Conservation (phyloP, 2,113 vertebrate species). For the Cervus canadensis region DNA sequence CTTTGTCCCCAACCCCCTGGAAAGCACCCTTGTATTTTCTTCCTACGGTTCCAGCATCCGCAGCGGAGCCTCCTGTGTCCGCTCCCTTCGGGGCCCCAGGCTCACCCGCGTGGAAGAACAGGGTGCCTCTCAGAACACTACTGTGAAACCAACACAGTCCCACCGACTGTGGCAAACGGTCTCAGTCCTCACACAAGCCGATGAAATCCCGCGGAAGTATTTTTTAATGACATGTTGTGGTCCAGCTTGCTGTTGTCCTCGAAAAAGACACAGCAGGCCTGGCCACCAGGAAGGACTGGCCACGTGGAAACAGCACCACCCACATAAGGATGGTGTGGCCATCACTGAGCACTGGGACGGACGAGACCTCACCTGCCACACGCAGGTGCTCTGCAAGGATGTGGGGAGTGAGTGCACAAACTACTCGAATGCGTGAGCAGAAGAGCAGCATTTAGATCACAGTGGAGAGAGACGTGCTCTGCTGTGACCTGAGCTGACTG, state of each 20-base stretch:
- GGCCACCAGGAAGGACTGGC: not conserved
- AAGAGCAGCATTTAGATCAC: rapidly evolving
- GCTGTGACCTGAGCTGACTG: not conserved
- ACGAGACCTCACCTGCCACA: not conserved
- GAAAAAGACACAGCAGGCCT: not conserved
- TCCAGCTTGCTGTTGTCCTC: rapidly evolving
- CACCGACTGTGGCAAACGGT: rapidly evolving
- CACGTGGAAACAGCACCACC: rapidly evolving
- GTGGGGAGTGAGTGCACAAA: not conserved
- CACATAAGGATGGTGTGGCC: rapidly evolving
- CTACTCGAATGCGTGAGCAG: rapidly evolving
- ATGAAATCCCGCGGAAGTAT: rapidly evolving
- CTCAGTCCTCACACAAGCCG: not conserved
- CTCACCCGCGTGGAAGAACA: not conserved
- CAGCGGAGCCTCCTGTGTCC: rapidly evolving
- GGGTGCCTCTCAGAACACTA: not conserved
- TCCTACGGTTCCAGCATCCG: rapidly evolving
- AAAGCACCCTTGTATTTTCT: not conserved
- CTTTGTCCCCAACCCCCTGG: rapidly evolving
- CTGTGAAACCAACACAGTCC: not conserved
- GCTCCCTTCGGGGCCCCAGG: rapidly evolving
- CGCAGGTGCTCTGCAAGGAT: rapidly evolving
- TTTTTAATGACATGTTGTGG: too few species aligned
- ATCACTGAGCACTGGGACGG: rapidly evolving
- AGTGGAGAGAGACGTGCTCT: rapidly evolving